phyloP scores from a whole-genome alignment of 2,888 invertebrate genomes.

The Dryobota labecula region DNA sequence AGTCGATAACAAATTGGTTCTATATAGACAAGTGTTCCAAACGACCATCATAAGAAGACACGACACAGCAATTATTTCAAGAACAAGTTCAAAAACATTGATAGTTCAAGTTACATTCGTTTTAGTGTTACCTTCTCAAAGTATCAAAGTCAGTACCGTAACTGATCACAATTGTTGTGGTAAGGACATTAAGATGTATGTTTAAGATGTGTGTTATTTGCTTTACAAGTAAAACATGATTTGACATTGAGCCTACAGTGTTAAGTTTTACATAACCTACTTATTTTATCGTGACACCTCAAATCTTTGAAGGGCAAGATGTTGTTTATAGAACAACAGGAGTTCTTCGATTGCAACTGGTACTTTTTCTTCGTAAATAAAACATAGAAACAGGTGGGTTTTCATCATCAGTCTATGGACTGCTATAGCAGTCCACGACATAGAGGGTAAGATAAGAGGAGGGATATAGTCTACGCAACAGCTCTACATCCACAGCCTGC shows the following conservation, averaged over 20 bases:
- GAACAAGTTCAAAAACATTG: neutral
- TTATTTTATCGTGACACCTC: constrained; percentile 13
- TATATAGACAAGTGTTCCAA: constrained; percentile 56
- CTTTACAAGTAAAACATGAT: constrained; percentile 39
- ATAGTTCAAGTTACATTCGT: constrained; percentile 55
- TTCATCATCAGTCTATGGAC: no score
- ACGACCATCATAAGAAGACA: constrained; percentile 36
- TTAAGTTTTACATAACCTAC: constrained; percentile 38
- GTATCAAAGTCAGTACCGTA: constrained; percentile 67
- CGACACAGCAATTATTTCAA: constrained; percentile 2
- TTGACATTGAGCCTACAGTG: constrained; percentile 45
- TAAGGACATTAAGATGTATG: constrained; percentile 69
- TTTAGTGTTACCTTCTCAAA: constrained; percentile 64
- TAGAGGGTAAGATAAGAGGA: no score
- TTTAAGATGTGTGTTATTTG: no score
- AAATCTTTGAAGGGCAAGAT: constrained; percentile 26
- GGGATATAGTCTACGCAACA: no score
- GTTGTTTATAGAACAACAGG: no score
- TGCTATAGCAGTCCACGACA: neutral
- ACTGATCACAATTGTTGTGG: constrained; percentile 65
- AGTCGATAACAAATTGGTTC: constrained; percentile 28
- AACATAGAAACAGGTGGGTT: no score
- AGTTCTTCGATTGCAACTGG: neutral
- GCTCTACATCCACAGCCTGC: no score
- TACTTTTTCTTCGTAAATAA: neutral